These are phyloP conservation scores for Sceloporus undulatus DNA, from an alignment of 2,113 vertebrate genomes.

Conservation along the genomic window DNA sequence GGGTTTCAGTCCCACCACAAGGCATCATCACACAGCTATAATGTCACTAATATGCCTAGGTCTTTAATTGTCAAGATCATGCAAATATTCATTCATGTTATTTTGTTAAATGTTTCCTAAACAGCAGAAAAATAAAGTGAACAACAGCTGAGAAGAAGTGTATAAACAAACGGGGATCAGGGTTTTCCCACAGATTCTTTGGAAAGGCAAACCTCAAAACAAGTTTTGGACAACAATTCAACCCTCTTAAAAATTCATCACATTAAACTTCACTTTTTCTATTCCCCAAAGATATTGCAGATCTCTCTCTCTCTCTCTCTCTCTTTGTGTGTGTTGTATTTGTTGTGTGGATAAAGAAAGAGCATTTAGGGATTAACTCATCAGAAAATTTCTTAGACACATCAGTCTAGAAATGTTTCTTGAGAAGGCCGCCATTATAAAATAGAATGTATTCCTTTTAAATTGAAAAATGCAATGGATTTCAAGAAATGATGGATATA, in stretches of 20 bases:
- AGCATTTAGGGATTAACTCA: too few species aligned
- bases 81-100: background rate
- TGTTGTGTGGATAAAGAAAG: conserved; percentile 3
- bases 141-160: background rate
- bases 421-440: background rate
- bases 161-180: background rate
- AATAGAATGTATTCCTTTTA: background rate
- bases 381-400: background rate
- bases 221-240: too few species aligned
- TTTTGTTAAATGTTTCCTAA: background rate
- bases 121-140: background rate
- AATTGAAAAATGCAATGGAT: background rate
- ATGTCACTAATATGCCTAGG: background rate
- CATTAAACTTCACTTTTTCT: background rate
- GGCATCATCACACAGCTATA: background rate
- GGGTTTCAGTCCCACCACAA: background rate
- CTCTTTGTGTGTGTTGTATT: too few species aligned
- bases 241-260: background rate
- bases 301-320: background rate
- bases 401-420: conserved; percentile 1
- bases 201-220: background rate
- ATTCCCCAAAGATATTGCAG: background rate
- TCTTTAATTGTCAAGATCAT: background rate
- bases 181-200: background rate
- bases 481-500: background rate